Evolutionary conservation across 2,888 invertebrate genomes (phyloP), one percentile per base, ranked within the genome.

Genomic region (Yponomeuta plumbellus): DNA sequence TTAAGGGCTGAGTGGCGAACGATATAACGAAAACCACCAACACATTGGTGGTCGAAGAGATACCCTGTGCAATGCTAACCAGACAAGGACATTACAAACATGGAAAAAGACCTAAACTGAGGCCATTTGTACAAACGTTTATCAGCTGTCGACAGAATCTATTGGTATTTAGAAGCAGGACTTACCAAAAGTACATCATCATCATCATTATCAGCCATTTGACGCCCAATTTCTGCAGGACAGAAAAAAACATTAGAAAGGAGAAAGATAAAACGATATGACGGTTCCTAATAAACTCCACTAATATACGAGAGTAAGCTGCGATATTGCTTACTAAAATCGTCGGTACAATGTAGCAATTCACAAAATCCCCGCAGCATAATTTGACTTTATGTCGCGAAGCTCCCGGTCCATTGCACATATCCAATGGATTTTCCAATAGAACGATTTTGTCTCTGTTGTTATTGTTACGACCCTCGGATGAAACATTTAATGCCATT

Each of bases 361-460:
- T 52, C 44, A 52, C 44, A 17, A 52, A 52, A 52, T 52, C 44
- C 44, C 44, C 44, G 44, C 44, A 52, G 44, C 44, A 86, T 87
- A 87, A 88, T 86, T 87, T 80, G 80, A 79, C 79, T 82, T 81
- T 80, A 83, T 83, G 84, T 85, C 84, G 86, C 84, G 84, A 82
- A 86, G 83, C 83, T 84, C 82, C 78, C 86, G 84, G 83, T 80
- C 84, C 86, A 84, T 76, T 81, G 86, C 79, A 78, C 72, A 67
- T 70, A 40, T 75, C 77, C 79, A 86, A 88, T 87, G 86, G 84
- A 80, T 86, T 88, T 88, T 83, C 86, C 86, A 80, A 88, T 88
- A 83, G 85, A 86, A 84, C 79, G 78, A 80, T 74, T 75, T 75
- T 72, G 67, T 74, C 73, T 72, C 67, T 69, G 70, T 59, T 69